Percentiles rank a stretch among this genome's conserved stretches.
These are phyloP conservation scores for Coregonus sp. DNA, from an alignment of 2,797 vertebrate genomes.

Conservation along the genomic window DNA sequence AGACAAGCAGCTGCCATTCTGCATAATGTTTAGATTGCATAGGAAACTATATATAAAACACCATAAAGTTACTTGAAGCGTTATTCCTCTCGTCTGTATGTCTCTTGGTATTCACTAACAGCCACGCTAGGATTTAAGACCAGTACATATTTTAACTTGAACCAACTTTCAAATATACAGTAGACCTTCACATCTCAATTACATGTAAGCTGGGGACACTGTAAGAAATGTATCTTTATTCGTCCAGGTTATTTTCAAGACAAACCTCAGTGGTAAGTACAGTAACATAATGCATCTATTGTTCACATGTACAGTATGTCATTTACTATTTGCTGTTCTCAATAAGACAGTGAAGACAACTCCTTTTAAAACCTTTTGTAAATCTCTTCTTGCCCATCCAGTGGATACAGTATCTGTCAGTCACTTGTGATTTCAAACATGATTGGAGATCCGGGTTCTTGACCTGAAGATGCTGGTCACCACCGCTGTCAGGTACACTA, in stretches of 20 bases:
- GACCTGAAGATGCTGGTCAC: slow-evolving; percentile 29
- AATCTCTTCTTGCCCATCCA: background rate
- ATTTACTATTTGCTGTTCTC: background rate
- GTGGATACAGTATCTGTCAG: background rate
- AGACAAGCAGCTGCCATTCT: slow-evolving; percentile 5
- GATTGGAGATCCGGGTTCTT: slow-evolving; percentile 36
- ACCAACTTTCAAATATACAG: background rate
- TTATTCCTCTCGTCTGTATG: background rate
- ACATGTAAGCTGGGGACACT: background rate
- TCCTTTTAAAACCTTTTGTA: background rate
- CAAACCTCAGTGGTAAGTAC: background rate
- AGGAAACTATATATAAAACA: background rate
- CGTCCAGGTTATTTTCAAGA: background rate
- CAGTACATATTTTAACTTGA: background rate
- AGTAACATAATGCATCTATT: background rate
- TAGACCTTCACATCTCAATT: background rate
- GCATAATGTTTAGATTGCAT: background rate
- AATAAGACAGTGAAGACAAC: background rate
- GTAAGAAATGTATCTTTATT: background rate
- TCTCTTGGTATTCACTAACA: background rate
- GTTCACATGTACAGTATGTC: background rate
- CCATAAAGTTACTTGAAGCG: background rate
- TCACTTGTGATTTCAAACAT: slow-evolving; percentile 26
- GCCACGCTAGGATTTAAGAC: background rate
- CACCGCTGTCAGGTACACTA: background rate